Base-by-base conservation (phyloP, 2,797 vertebrate genomes). In the Cryptoprocta ferox region DNA sequence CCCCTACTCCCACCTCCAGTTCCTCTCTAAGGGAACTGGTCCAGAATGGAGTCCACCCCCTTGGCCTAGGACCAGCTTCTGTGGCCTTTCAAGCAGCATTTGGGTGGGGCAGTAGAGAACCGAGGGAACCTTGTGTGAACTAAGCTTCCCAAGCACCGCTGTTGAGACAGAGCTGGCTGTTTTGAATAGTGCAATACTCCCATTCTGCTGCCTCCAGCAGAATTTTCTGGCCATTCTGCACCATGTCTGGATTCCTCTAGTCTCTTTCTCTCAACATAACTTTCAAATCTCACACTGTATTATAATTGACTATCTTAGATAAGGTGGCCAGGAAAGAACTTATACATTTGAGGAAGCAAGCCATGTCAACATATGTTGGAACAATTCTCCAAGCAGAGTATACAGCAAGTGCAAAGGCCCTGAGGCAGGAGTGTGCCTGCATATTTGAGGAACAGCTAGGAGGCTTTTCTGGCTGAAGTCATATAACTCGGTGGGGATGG, bases 221-320 rank as follows among this genome's bases (percentile, higher is more conserved):
- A 71, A 53, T 50, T 50, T 39, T 66, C 73, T 30, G 30, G 81
- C 59, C 35, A 88, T 89, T 92, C 84, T 56, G 7, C 10, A 78
- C 48, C 30, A 63, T 75, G 92, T 95, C 48, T 86, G 56, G 80
- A 81, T 48, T 78, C 48, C 24, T 3, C 19, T n/a, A 39, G 28
- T 30, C 30, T 79, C 59, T 84, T 63, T 82, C 71, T 68, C 37
- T 95, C 70, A 73, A 10, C 5, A 16, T 66, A 79, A 70, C 37
- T 28, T 88, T 42, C 56, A 95, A 88, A 82, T n/a, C n/a, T 59
- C 24, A 61, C 26, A 37, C 14, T 75, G 5, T 81, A 65, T n/a
- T 65, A 7, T 90, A 82, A 95, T 85, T 66, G 65, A 59, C 71
- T 92, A 56, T 84, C 91, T 93, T 85, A 79, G 84, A 86, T 73